Base-by-base conservation (phyloP, 2,888 invertebrate genomes). In the Ditylenchus weischeri region DNA sequence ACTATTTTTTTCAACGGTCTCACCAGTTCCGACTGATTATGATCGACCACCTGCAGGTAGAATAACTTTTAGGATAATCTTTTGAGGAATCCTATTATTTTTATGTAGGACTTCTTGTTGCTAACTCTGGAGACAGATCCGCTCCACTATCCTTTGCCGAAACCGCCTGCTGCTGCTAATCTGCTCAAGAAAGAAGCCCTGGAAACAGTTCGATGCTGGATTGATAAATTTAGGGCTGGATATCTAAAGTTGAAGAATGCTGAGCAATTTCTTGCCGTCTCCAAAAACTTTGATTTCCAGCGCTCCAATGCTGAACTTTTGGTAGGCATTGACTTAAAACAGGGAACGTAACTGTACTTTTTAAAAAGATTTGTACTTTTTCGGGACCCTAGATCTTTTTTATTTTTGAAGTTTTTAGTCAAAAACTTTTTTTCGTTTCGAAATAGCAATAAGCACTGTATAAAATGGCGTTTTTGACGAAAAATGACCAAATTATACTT, bases 1-100 rank as follows among this genome's bases (percentile, higher is more conserved):
- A 79, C 51, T 72, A 74, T 57, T 80, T 79, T 68, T 80, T 80
- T 64, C 69, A 71, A 23, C 61, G 74, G 23, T 75, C 73, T 1
- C 66, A 69, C 19, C 62, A 58, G 18, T 80, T 80, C 57, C 73
- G 80, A 15, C 10, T 66, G 2, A 64, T 66, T 10, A 58, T 79
- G 38, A 62, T 78, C 15, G 71, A 77, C 43, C 68, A 69, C 36
- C 61, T 78, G 18, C 66, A 72, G 61, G 79, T 79, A 3, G 51
- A 69, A n/a, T 54, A 18, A 54, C 13, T 23, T 54, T 54, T 10
- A 10, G 1, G 3, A 4, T 54, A 1, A 8, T 10, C 6, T 54
- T 54, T n/a, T 29, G 11, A 11, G 29, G n/a, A 51, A 13, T 13
- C 54, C 4, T 18, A 54, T 7, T 54, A 10, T 13, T 54, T n/a